Evolutionary conservation across 2,888 invertebrate genomes (phyloP).

Genomic region (Drosophila cognata): DNA sequence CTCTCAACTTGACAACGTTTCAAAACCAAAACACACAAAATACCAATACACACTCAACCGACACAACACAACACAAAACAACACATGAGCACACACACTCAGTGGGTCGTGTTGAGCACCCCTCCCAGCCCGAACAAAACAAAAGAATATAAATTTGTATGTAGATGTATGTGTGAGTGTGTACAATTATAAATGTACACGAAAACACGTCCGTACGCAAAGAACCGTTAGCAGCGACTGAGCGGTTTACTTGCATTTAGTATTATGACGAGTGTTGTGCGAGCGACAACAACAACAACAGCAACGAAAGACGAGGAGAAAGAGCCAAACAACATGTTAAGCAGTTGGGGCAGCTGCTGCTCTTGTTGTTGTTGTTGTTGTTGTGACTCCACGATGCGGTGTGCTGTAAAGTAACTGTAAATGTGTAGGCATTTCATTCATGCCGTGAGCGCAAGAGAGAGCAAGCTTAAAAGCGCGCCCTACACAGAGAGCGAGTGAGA

Average conservation of each 20-base stretch:
- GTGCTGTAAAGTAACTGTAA: slow-evolving; percentile 72
- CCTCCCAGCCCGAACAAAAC: slow-evolving; percentile 10
- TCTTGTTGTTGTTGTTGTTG: slow-evolving; percentile 30
- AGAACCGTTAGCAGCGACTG: slow-evolving; percentile 85
- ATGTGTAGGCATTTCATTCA: slow-evolving; percentile 81
- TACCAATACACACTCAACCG: slow-evolving; percentile 54
- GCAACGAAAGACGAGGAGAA: slow-evolving; percentile 31
- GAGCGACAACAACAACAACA: slow-evolving; percentile 33
- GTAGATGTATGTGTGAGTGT: not conserved
- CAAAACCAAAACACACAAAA: slow-evolving; percentile 63
- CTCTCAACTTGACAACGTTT: slow-evolving; percentile 59
- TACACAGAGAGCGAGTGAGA: not conserved
- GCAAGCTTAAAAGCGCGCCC: slow-evolving; percentile 9
- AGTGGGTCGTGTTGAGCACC: slow-evolving; percentile 28
- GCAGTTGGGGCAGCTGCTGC: slow-evolving; percentile 52
- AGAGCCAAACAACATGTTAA: slow-evolving; percentile 64
- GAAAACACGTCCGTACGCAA: slow-evolving; percentile 84
- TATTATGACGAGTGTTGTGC: slow-evolving; percentile 48
- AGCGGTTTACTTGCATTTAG: slow-evolving; percentile 51
- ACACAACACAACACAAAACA: slow-evolving; percentile 16
- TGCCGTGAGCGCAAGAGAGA: slow-evolving; percentile 37
- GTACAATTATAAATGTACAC: slow-evolving; percentile 25
- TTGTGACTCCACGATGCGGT: slow-evolving; percentile 37
- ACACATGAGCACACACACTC: not conserved
- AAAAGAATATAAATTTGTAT: slow-evolving; percentile 17